Evolutionary conservation across 2,797 vertebrate species (phyloP).

Genomic region (Parotocinclus haroldoi): DNA sequence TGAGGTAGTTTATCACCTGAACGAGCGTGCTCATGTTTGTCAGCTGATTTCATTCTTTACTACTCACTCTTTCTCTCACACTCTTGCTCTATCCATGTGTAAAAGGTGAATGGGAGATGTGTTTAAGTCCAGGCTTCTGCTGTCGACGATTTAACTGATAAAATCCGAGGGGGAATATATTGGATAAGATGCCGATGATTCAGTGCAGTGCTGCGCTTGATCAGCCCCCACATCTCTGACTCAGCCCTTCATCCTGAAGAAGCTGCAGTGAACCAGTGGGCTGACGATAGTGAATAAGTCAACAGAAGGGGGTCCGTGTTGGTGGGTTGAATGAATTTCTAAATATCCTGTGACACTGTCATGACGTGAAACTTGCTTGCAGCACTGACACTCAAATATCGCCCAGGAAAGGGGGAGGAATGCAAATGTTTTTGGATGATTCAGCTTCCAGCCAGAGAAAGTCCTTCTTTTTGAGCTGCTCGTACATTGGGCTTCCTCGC

Average conservation of each 20-base stretch:
- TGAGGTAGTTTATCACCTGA: no score
- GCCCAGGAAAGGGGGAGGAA: slow-evolving; percentile 23
- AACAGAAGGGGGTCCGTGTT: slow-evolving; percentile 27
- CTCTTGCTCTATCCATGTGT: slow-evolving; percentile 23
- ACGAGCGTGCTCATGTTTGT: no score
- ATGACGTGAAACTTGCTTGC: slow-evolving; percentile 24
- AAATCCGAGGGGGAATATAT: slow-evolving; percentile 16
- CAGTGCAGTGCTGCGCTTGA: slow-evolving; percentile 38
- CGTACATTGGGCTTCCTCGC: no score
- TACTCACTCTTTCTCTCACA: slow-evolving; percentile 12
- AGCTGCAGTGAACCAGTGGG: slow-evolving; percentile 30
- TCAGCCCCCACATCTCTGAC: slow-evolving; percentile 62
- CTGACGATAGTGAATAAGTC: slow-evolving; percentile 24
- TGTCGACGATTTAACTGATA: slow-evolving; percentile 22
- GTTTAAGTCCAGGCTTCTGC: background rate
- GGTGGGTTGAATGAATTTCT: slow-evolving; percentile 45
- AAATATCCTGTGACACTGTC: slow-evolving; percentile 36
- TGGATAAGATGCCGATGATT: slow-evolving; percentile 43
- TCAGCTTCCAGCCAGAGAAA: background rate
- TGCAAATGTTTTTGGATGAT: slow-evolving; percentile 11
- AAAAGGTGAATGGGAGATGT: slow-evolving; percentile 21
- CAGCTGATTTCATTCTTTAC: no score
- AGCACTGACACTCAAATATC: slow-evolving; percentile 25
- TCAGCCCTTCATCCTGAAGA: slow-evolving; percentile 56
- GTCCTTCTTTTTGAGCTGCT: background rate